Evolutionary conservation across 2,888 invertebrate genomes (phyloP).

Genomic region (Fragum whitleyi): DNA sequence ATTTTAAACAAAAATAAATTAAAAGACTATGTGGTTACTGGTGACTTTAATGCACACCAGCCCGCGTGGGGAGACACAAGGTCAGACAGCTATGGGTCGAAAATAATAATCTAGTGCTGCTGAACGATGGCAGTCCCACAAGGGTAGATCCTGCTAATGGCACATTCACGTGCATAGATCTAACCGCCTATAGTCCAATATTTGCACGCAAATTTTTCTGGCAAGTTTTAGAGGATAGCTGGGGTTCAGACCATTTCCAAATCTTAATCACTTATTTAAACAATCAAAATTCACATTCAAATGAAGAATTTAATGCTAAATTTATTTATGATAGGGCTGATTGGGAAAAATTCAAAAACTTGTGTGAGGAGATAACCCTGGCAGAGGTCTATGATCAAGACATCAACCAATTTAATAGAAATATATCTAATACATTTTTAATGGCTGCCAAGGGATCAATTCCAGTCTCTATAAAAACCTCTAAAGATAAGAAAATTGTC

Average conservation of each 20-base stretch:
- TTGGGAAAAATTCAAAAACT: slow-evolving; percentile 6
- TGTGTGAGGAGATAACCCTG: neutral
- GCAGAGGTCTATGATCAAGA: slow-evolving; percentile 12
- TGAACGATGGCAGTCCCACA: slow-evolving; percentile 27
- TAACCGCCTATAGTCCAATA: neutral
- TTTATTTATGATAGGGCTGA: slow-evolving; percentile 6
- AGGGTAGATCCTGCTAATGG: slow-evolving; percentile 6
- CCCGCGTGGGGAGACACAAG: slow-evolving; percentile 3
- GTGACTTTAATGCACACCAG: slow-evolving; percentile 32
- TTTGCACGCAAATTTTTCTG: neutral
- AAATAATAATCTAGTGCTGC: slow-evolving; percentile 9
- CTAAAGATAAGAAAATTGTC: neutral
- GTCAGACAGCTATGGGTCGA: neutral
- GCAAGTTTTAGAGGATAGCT: slow-evolving; percentile 10
- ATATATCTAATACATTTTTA: slow-evolving; percentile 1
- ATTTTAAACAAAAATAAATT: neutral
- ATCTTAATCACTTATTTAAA: slow-evolving; percentile 5
- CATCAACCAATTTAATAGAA: slow-evolving; percentile 7
- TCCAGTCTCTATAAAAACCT: neutral
- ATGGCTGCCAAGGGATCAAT: neutral
- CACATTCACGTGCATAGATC: neutral
- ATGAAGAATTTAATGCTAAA: neutral
- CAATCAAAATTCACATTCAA: neutral
- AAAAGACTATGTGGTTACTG: slow-evolving; percentile 9
- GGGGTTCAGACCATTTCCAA: slow-evolving; percentile 29